A percentile compares a stretch with the other conserved stretches of the same genome.
Conservation (phyloP, 2,888 invertebrate species). For the Antheraea assamensis region DNA sequence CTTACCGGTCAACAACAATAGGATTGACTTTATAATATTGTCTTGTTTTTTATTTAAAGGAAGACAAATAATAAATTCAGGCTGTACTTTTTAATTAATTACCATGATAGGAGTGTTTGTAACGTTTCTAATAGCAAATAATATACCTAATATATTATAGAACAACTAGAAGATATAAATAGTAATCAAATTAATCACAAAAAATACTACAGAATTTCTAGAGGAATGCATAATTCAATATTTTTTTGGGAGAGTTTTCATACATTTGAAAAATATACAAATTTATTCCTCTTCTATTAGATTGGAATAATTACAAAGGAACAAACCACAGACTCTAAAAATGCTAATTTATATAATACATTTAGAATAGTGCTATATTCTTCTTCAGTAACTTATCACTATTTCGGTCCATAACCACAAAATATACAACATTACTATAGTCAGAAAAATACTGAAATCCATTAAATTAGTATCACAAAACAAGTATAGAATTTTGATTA, state of each 20-base stretch:
- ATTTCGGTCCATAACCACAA: neutral
- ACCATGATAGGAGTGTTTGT: neutral
- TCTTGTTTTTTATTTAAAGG: neutral
- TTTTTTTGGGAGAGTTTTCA: too few relatives aligned
- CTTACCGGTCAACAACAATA: neutral
- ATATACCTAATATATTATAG: neutral
- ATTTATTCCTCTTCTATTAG: too few relatives aligned
- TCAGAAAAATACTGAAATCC: neutral
- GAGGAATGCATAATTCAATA: too few relatives aligned
- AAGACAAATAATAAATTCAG: neutral
- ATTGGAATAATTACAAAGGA: too few relatives aligned
- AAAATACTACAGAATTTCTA: too few relatives aligned
- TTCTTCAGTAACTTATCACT: neutral
- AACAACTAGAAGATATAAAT: neutral
- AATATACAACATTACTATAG: neutral
- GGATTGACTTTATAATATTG: neutral
- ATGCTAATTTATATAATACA: too few relatives aligned
- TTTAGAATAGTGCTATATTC: neutral
- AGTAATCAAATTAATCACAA: neutral
- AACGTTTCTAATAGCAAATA: neutral
- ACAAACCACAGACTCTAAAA: too few relatives aligned
- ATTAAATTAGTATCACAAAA: slow-evolving; percentile 11
- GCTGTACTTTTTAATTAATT: neutral
- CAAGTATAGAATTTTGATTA: slow-evolving; percentile 14
- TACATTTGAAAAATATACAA: too few relatives aligned